Base-by-base conservation (phyloP, 2,797 vertebrate species). In the Phoxinus dragarum region DNA sequence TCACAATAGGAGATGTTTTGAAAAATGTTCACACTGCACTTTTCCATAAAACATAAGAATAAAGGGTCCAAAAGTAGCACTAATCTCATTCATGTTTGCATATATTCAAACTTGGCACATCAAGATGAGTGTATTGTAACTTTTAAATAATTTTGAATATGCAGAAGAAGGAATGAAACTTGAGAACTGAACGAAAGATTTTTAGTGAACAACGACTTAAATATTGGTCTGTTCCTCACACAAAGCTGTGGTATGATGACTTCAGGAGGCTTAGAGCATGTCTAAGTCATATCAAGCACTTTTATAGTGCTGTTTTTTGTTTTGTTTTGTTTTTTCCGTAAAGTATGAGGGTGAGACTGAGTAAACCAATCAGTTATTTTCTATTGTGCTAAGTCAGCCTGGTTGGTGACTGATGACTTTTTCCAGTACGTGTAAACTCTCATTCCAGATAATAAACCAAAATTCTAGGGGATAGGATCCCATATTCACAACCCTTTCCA, bases 361-460 rank as follows among this genome's bases (percentile, higher is more conserved):
- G 52, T 21, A 21, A 68, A 36, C n/a, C n/a, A 11, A 11, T 52
- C 16, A 34, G 8, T 34, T 49, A 3, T 74, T 38, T 76, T 38
- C 34, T 76, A 6, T 56, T 31, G 10, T 61, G n/a, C 14, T 31
- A 31, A 76, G 72, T 5, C 9, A 59, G 74, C n/a, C 34, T 56
- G 31, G 16, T 71, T 21, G 34, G 47, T 56, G 66, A 81, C 34
- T 52, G 23, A 31, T 47, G 52, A 17, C 27, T 73, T 73, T 73
- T 82, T 61, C 38, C 67, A 81, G n/a, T 82, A 17, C 31, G 17
- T 82, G 21, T 73, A 21, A 73, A 47, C 9, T 47, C 80, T 73
- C 17, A 34, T 81, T 11, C 23, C 16, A 42, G 36, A 54, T 5
- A 40, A 36, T 81, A 56, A 71, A 40, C 36, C 34, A 56, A 38